Conservation (phyloP, 1,140 invertebrate genomes). For the Drosophila lacertosa region DNA sequence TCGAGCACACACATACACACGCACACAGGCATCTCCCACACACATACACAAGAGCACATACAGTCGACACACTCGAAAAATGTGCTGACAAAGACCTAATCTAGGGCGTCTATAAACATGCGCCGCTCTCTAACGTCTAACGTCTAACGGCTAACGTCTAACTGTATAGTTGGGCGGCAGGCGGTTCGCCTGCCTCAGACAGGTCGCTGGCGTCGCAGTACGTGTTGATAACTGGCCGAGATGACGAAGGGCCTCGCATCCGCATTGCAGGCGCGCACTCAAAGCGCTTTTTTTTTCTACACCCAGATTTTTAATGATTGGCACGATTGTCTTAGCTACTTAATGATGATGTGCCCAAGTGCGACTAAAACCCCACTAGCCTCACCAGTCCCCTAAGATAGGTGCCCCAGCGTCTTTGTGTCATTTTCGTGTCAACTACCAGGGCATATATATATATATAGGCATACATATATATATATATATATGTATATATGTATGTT, state of each 20-base stretch:
- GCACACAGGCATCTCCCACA: constrained; percentile 35
- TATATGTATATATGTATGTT: neutral
- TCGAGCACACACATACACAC: constrained; percentile 55
- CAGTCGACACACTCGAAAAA: constrained; percentile 71
- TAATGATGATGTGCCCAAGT: constrained; percentile 75
- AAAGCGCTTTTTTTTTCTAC: constrained; percentile 62
- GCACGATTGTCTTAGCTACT: constrained; percentile 81
- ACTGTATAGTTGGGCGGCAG: constrained; percentile 67
- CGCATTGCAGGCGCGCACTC: constrained; percentile 72
- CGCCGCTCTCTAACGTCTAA: constrained; percentile 51
- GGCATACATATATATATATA: neutral
- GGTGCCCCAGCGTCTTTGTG: constrained; percentile 33
- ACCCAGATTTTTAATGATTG: constrained; percentile 79
- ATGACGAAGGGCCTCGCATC: constrained; percentile 47
- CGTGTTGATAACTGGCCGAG: constrained; percentile 64
- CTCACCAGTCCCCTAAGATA: neutral
- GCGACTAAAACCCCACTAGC: constrained; percentile 17
- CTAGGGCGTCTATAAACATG: constrained; percentile 82
- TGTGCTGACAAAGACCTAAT: constrained; percentile 81
- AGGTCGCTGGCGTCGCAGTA: constrained; percentile 62
- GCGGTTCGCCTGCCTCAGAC: constrained; percentile 68
- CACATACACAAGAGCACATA: no score
- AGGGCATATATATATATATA: constrained; percentile 19
- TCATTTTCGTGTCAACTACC: constrained; percentile 73
- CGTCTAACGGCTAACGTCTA: constrained; percentile 56